Evolutionary conservation across 2,888 invertebrate genomes (phyloP).

Genomic region (Leucoptera coffeella): DNA sequence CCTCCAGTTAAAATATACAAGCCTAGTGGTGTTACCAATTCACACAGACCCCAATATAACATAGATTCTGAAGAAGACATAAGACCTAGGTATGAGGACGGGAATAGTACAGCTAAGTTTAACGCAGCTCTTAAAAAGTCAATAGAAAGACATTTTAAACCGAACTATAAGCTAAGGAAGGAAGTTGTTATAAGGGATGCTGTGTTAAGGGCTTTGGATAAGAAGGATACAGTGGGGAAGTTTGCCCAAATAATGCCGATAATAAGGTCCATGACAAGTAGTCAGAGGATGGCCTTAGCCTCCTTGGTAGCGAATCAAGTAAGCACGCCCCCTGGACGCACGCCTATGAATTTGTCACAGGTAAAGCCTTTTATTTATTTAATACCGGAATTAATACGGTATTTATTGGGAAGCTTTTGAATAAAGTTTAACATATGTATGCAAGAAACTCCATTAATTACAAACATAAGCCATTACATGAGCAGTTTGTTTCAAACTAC

Average conservation of each 20-base stretch:
- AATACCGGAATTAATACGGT: too few species aligned
- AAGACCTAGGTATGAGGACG: slow-evolving; percentile 9
- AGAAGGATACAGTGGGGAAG: slow-evolving; percentile 52
- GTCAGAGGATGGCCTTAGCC: slow-evolving; percentile 56
- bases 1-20: slow-evolving; percentile 14
- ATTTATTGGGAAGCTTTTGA: neutral
- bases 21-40: slow-evolving; percentile 30
- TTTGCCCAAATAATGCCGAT: slow-evolving; percentile 61
- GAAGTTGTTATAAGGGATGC: slow-evolving; percentile 47
- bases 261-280: slow-evolving; percentile 55
- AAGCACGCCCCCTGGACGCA: slow-evolving; percentile 42
- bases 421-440: neutral
- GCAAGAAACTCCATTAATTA: too few species aligned
- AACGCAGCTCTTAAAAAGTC: slow-evolving; percentile 15
- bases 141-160: slow-evolving; percentile 19
- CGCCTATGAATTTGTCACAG: slow-evolving; percentile 52
- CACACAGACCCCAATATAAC: slow-evolving; percentile 40
- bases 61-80: slow-evolving; percentile 26
- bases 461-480: too few species aligned
- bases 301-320: slow-evolving; percentile 58
- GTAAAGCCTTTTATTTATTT: too few species aligned
- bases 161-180: slow-evolving; percentile 20
- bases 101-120: slow-evolving; percentile 17
- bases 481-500: too few species aligned
- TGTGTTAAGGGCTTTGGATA: slow-evolving; percentile 50